phyloP scores from a whole-genome alignment of 2,888 invertebrate species.

The Lasiommata megera region DNA sequence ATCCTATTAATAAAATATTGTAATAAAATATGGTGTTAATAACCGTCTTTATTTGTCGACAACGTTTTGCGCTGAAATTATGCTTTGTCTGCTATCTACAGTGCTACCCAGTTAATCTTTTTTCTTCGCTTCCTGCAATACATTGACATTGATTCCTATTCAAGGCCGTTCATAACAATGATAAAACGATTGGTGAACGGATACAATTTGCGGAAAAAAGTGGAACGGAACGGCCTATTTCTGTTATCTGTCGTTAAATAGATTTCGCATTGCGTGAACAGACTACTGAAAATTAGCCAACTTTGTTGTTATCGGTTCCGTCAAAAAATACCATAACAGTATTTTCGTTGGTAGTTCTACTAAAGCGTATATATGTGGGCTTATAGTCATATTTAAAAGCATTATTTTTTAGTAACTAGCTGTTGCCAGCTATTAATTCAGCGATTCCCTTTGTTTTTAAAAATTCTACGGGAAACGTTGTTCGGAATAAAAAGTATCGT shows the following conservation, averaged over 20 bases:
- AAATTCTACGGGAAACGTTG: too few species aligned
- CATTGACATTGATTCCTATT: constrained; percentile 25
- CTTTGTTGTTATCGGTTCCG: constrained; percentile 2
- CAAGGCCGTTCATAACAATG: constrained; percentile 19
- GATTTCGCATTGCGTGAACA: constrained; percentile 10
- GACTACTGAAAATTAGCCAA: constrained; percentile 1
- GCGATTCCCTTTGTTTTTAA: too few species aligned
- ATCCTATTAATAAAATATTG: not conserved
- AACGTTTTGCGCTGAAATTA: not conserved
- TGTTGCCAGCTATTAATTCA: too few species aligned
- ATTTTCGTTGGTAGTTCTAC: too few species aligned
- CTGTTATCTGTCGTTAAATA: constrained; percentile 22
- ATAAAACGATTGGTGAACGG: not conserved
- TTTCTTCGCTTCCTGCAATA: constrained; percentile 7
- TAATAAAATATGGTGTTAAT: not conserved
- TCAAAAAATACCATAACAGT: not conserved
- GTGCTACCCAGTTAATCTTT: not conserved
- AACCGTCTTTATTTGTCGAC: not conserved
- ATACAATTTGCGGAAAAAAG: constrained; percentile 5
- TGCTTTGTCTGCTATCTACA: not conserved
- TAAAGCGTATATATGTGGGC: too few species aligned
- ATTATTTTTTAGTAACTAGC: too few species aligned
- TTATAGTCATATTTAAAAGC: too few species aligned
- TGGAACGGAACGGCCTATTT: constrained; percentile 15
- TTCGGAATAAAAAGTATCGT: too few species aligned